Evolutionary conservation across 1,140 invertebrate species (phyloP).

Genomic region (Calephelis virginiensis): DNA sequence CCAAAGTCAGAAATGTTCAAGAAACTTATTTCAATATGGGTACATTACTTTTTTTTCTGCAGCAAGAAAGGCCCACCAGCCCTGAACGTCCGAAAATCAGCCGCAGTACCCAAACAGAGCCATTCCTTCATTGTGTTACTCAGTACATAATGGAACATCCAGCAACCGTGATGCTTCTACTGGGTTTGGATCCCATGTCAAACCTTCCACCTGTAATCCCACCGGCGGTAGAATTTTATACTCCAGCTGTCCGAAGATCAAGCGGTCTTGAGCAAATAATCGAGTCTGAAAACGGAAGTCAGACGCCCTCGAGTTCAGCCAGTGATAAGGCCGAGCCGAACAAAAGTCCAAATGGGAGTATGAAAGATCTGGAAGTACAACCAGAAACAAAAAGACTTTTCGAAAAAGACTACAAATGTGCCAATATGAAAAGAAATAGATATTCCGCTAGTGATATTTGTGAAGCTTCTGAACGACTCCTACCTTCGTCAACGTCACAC

Average conservation of each 20-base stretch:
- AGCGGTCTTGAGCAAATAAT: conserved; percentile 67
- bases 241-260: conserved; percentile 48
- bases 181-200: conserved; percentile 69
- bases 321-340: conserved; percentile 48
- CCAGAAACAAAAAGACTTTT: conserved; percentile 51
- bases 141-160: conserved; percentile 77
- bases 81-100: conserved; percentile 62
- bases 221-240: conserved; percentile 60
- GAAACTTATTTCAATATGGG: neutral
- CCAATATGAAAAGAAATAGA: conserved; percentile 59
- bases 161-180: conserved; percentile 73
- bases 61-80: conserved; percentile 64
- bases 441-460: conserved; percentile 72
- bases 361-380: conserved; percentile 47
- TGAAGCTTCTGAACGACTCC: conserved; percentile 65
- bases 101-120: conserved; percentile 72
- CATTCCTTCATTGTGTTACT: conserved; percentile 70
- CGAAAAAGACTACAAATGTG: conserved; percentile 49
- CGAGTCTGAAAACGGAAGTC: conserved; percentile 66
- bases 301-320: conserved; percentile 58
- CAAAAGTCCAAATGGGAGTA: conserved; percentile 52
- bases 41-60: conserved; percentile 26
- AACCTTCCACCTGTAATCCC: conserved; percentile 55
- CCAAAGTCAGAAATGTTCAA: no score
- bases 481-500: conserved; percentile 56